Percentiles rank a stretch among this genome's conserved stretches.
Evolutionary conservation across 1,140 invertebrate genomes (phyloP).

Genomic region (Scaptomyza hsui): DNA sequence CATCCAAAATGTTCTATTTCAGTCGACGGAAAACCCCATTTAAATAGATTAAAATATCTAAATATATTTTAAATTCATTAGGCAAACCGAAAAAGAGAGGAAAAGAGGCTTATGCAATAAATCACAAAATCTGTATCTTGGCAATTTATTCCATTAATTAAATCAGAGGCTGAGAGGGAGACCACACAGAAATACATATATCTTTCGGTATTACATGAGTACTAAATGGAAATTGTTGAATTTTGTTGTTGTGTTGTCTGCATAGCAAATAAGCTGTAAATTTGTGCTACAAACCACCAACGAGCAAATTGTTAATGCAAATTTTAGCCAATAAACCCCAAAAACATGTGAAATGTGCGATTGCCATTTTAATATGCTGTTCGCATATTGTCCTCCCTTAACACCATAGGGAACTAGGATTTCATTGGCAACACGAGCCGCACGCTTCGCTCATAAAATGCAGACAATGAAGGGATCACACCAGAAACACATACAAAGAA

Average conservation of each 20-base stretch:
- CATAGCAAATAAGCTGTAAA: slow-evolving; percentile 58
- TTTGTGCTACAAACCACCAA: slow-evolving; percentile 33
- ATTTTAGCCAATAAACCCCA: slow-evolving; percentile 36
- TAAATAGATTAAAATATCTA: slow-evolving; percentile 12
- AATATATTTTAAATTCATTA: slow-evolving; percentile 42
- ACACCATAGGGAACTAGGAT: slow-evolving; percentile 6
- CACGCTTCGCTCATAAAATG: slow-evolving; percentile 55
- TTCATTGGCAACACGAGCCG: slow-evolving; percentile 20
- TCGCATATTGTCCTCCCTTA: slow-evolving; percentile 20
- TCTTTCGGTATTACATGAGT: slow-evolving; percentile 3
- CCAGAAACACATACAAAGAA: not conserved
- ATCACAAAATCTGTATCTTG: slow-evolving; percentile 40
- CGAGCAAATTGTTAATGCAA: slow-evolving; percentile 44
- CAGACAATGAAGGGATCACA: slow-evolving; percentile 34
- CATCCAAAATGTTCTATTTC: too few relatives aligned
- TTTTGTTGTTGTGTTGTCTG: slow-evolving; percentile 7
- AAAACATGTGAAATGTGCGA: slow-evolving; percentile 34
- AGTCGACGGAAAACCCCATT: not conserved
- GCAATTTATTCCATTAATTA: slow-evolving; percentile 63
- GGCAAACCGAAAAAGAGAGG: not conserved
- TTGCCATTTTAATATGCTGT: slow-evolving; percentile 54
- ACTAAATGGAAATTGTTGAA: slow-evolving; percentile 10
- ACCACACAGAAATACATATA: not conserved
- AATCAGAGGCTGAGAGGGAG: not conserved
- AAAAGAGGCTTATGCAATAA: slow-evolving; percentile 1